Evolutionary conservation across 2,797 vertebrate genomes (phyloP).

Genomic region (Mastacembelus armatus): DNA sequence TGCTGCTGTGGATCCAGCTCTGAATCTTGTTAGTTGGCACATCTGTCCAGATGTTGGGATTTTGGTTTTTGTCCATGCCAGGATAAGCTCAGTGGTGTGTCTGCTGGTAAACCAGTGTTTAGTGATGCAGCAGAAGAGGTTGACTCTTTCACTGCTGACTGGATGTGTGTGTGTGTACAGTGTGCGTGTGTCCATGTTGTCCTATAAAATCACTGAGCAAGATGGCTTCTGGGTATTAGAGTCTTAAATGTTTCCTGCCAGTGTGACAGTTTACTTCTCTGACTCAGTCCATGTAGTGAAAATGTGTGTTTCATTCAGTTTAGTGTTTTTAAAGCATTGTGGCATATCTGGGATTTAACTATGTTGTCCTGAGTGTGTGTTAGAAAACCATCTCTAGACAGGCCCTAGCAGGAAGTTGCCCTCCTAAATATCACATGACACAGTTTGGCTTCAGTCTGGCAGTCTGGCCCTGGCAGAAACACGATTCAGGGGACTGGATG

Average conservation of each 20-base stretch:
- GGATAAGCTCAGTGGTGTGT: constrained; percentile 15
- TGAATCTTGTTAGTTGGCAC: neutral
- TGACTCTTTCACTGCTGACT: neutral
- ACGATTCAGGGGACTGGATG: constrained; percentile 1
- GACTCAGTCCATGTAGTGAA: neutral
- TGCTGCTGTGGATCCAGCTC: constrained; percentile 8
- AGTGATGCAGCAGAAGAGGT: constrained; percentile 12
- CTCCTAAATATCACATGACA: neutral
- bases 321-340: neutral
- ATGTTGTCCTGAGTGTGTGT: neutral
- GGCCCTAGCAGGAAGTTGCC: neutral
- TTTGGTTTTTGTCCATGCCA: constrained; percentile 4
- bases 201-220: neutral
- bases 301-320: neutral
- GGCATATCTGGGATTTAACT: neutral
- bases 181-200: constrained; percentile 1
- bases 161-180: constrained; percentile 9
- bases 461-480: neutral
- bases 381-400: neutral
- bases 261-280: neutral
- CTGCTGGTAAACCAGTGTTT: neutral
- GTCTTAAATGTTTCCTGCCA: neutral
- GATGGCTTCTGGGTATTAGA: neutral
- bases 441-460: constrained; percentile 5
- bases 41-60: constrained; percentile 12